Evolutionary conservation across 2,113 vertebrate genomes (phyloP).

Genomic region (Pangasianodon gigas): DNA sequence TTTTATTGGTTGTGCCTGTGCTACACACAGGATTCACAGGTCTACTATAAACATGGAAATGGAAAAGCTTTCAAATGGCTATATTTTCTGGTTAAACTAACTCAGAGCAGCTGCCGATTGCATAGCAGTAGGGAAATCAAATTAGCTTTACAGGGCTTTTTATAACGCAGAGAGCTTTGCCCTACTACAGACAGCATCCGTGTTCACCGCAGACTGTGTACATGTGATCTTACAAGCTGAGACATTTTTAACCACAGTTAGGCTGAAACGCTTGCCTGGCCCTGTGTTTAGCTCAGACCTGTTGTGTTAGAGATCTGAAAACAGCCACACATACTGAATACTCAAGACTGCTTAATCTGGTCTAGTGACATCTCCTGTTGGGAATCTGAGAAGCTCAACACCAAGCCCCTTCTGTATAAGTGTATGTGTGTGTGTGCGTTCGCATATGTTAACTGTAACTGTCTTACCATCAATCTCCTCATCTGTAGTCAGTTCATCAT

Average conservation of each 20-base stretch:
- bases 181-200: not conserved
- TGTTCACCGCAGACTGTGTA: not conserved
- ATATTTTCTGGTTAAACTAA: not conserved
- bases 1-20: not conserved
- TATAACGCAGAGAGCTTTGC: not conserved
- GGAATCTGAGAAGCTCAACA: not conserved
- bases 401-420: not conserved
- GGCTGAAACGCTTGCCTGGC: not conserved
- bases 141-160: not conserved
- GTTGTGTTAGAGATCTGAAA: slow-evolving; percentile 16
- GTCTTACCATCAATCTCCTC: slow-evolving; percentile 96
- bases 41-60: not conserved
- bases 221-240: not conserved
- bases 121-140: not conserved
- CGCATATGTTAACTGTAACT: not conserved
- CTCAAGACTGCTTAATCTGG: not conserved
- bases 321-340: not conserved
- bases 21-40: not conserved
- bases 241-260: not conserved
- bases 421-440: not conserved
- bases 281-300: no score
- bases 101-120: not conserved
- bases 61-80: not conserved
- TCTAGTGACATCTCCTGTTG: not conserved
- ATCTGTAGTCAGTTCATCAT: slow-evolving; percentile 93